These are phyloP conservation scores for Meghimatium bilineatum DNA, from an alignment of 2,888 invertebrate species.

Conservation along the genomic window DNA sequence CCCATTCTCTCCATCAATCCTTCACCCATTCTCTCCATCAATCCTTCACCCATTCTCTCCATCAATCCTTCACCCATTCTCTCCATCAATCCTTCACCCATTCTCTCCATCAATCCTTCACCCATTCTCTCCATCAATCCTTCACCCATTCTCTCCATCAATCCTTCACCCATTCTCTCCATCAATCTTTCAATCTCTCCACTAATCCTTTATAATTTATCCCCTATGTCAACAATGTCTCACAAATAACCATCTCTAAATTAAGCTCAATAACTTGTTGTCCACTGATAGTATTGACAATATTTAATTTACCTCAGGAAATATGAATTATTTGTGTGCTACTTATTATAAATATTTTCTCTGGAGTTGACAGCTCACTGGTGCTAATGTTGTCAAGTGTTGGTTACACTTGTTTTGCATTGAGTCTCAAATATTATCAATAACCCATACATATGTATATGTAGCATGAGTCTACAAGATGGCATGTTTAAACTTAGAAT, in stretches of 20 bases:
- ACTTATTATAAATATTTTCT: neutral
- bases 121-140: neutral
- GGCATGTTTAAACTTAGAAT: neutral
- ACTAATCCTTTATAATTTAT: neutral
- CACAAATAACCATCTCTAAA: neutral
- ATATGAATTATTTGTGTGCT: neutral
- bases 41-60: conserved; percentile 18
- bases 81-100: conserved; percentile 25
- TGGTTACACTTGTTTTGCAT: neutral
- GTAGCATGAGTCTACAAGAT: neutral
- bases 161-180: neutral
- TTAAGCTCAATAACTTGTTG: neutral
- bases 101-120: conserved; percentile 22
- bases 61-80: conserved; percentile 33
- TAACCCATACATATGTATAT: neutral
- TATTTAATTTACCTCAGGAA: neutral
- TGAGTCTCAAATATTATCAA: neutral
- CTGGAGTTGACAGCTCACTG: neutral
- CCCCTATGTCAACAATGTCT: neutral
- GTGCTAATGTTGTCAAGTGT: neutral
- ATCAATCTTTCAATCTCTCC: neutral
- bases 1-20: neutral
- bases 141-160: neutral
- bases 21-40: neutral
- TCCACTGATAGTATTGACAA: neutral